phyloP scores from a whole-genome alignment of 2,797 vertebrate genomes.

The Tenualosa thibaudeaui region DNA sequence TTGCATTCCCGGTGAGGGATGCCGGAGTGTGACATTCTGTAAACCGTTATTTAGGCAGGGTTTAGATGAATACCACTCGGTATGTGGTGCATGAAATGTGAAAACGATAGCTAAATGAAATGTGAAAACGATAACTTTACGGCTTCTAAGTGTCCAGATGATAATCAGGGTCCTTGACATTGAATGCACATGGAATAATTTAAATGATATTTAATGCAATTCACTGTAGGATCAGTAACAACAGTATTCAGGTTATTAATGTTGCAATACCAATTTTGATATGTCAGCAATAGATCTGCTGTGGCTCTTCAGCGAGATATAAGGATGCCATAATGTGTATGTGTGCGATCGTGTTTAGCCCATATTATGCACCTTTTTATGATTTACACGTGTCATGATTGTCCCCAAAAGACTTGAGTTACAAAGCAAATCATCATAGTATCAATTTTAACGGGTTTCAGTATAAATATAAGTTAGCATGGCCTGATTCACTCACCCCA shows the following conservation, averaged over 20 bases:
- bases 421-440: neutral
- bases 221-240: too few species aligned
- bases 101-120: neutral
- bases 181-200: neutral
- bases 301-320: too few species aligned
- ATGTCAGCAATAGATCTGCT: neutral
- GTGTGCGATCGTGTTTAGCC: too few species aligned
- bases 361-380: too few species aligned
- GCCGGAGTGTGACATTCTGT: neutral
- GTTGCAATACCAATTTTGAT: neutral
- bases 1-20: neutral
- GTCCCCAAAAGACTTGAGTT: neutral
- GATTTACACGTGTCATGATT: neutral
- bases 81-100: neutral
- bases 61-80: neutral
- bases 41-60: neutral
- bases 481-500: conserved; percentile 1
- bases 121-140: too few species aligned
- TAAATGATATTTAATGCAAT: too few species aligned
- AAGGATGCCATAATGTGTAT: too few species aligned
- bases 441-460: neutral
- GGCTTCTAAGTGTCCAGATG: too few species aligned
- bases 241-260: too few species aligned
- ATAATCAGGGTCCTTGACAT: neutral
- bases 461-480: neutral